A percentile compares a stretch with the other conserved stretches of the same genome.
Evolutionary conservation across 2,888 invertebrate genomes (phyloP).

Genomic region (Scaptomyza tumidula): DNA sequence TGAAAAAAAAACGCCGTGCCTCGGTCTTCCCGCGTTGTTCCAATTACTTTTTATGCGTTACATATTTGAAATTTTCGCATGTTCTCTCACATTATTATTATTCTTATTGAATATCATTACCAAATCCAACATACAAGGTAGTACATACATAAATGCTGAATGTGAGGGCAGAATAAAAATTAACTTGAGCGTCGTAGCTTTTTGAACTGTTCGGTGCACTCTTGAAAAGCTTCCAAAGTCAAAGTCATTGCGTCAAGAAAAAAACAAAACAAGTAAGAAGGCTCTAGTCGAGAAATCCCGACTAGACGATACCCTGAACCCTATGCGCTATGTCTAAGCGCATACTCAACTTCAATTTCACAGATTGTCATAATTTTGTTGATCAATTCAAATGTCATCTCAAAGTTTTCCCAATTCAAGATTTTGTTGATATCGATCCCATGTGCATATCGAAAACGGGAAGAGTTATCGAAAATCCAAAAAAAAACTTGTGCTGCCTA

Average conservation of each 20-base stretch:
- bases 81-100: constrained; percentile 39
- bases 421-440: too few relatives aligned
- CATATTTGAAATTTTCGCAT: constrained; percentile 55
- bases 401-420: too few relatives aligned
- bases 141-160: constrained; percentile 18
- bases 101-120: constrained; percentile 79
- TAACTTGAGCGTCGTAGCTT: constrained; percentile 54
- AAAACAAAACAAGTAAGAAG: not conserved
- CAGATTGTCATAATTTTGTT: too few relatives aligned
- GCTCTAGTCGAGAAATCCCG: too few relatives aligned
- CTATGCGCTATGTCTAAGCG: too few relatives aligned
- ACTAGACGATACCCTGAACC: too few relatives aligned
- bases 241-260: constrained; percentile 38
- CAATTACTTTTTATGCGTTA: constrained; percentile 76
- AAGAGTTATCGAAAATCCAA: too few relatives aligned
- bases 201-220: constrained; percentile 43
- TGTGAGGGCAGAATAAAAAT: constrained; percentile 42
- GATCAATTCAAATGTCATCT: too few relatives aligned
- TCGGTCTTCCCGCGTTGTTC: constrained; percentile 1
- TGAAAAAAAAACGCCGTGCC: constrained; percentile 52
- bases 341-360: too few relatives aligned
- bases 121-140: constrained; percentile 10
- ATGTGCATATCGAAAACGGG: too few relatives aligned
- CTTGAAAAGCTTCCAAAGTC: constrained; percentile 48
- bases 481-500: too few relatives aligned